phyloP scores from a whole-genome alignment of 2,888 invertebrate species.

The Cerceris ruficornis region DNA sequence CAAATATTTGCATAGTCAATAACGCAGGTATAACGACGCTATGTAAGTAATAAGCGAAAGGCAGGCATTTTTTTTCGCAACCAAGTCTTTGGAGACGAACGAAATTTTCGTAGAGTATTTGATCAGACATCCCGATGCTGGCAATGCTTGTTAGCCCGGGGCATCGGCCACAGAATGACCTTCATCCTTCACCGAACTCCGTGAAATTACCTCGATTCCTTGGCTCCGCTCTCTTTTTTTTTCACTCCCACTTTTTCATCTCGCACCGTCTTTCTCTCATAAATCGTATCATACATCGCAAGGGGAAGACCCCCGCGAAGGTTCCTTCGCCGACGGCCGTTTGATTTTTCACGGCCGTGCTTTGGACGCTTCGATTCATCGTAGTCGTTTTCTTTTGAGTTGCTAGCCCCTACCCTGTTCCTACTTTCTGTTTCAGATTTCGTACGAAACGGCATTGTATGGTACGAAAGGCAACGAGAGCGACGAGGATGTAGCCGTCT shows the following conservation, averaged over 20 bases:
- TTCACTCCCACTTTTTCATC: neutral
- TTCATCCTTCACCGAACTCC: constrained; percentile 56
- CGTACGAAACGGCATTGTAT: constrained; percentile 56
- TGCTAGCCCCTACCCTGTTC: constrained; percentile 79
- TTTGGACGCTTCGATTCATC: constrained; percentile 50
- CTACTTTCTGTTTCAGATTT: constrained; percentile 80
- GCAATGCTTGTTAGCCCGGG: constrained; percentile 19
- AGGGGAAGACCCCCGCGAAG: constrained; percentile 7
- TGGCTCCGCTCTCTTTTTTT: constrained; percentile 14
- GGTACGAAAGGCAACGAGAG: constrained; percentile 61
- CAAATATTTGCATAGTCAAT: too few species aligned
- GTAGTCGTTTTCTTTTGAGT: constrained; percentile 74
- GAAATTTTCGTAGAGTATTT: constrained; percentile 38
- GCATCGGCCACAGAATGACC: constrained; percentile 43
- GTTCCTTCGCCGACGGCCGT: constrained; percentile 15
- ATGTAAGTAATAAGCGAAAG: too few species aligned
- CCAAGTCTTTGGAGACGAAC: neutral
- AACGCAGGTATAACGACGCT: too few species aligned
- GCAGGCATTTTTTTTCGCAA: too few species aligned
- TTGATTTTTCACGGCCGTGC: constrained; percentile 41
- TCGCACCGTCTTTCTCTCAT: constrained; percentile 4
- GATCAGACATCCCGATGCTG: constrained; percentile 33
- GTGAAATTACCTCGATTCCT: constrained; percentile 29
- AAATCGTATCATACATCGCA: constrained; percentile 21
- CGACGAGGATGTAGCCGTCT: constrained; percentile 64